Percentiles rank a stretch among this genome's conserved stretches.
Conservation (phyloP, 2,888 invertebrate genomes). For the Apotomis turbidana region DNA sequence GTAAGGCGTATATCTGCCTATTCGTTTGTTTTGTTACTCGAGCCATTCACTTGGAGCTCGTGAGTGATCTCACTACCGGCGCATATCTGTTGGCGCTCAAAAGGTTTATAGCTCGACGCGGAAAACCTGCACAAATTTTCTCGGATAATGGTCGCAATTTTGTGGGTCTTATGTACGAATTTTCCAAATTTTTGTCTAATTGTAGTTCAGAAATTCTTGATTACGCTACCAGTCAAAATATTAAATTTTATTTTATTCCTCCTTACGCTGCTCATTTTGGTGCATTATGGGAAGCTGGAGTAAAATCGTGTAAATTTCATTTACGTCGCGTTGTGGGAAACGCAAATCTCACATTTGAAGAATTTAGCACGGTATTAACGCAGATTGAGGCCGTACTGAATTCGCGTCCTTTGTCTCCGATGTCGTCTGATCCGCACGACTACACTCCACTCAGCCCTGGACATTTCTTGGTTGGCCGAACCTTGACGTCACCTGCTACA, state of each 20-base stretch:
- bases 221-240: neutral
- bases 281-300: constrained; percentile 6
- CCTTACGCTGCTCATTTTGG: constrained; percentile 23
- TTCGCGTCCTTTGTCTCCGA: neutral
- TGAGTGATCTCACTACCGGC: constrained; percentile 42
- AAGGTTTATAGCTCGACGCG: constrained; percentile 46
- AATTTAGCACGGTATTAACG: constrained; percentile 20
- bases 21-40: constrained; percentile 45
- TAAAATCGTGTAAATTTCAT: constrained; percentile 13
- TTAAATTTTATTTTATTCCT: neutral
- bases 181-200: constrained; percentile 41
- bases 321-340: constrained; percentile 22
- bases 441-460: neutral
- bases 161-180: constrained; percentile 43
- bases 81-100: constrained; percentile 46
- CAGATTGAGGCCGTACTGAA: constrained; percentile 38
- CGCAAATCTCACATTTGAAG: neutral
- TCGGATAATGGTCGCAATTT: constrained; percentile 47
- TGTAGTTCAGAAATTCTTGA: constrained; percentile 2
- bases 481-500: constrained; percentile 17
- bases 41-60: constrained; percentile 42
- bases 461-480: constrained; percentile 41
- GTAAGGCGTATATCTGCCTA: constrained; percentile 47
- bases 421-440: neutral
- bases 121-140: constrained; percentile 46